These are phyloP conservation scores for Andricus quercusramuli DNA, from an alignment of 2,888 invertebrate genomes.

Conservation along the genomic window DNA sequence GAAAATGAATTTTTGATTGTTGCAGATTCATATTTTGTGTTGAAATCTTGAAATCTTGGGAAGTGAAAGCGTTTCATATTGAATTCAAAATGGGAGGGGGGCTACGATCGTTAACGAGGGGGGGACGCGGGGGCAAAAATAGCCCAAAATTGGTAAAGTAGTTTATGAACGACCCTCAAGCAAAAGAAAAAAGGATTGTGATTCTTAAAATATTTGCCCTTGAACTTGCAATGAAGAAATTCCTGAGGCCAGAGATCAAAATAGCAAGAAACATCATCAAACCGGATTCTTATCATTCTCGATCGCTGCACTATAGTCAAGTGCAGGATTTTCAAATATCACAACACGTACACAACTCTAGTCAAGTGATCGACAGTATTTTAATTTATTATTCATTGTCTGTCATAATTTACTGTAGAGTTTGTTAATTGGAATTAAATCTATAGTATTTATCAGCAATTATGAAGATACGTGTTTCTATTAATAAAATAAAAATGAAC, in stretches of 20 bases:
- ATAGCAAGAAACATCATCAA: slow-evolving; percentile 33
- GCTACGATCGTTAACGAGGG: no score
- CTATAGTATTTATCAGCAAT: slow-evolving; percentile 20
- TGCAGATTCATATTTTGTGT: no score
- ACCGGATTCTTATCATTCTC: slow-evolving; percentile 25
- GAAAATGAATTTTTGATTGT: no score
- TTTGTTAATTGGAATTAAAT: slow-evolving; percentile 18
- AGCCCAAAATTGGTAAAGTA: no score
- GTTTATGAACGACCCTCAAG: no score
- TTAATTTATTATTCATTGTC: slow-evolving; percentile 29
- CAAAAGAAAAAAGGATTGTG: neutral
- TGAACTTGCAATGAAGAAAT: slow-evolving; percentile 17
- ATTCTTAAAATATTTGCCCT: slow-evolving; percentile 3
- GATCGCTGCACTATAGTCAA: slow-evolving; percentile 29
- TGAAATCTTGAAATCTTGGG: no score
- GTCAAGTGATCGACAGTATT: slow-evolving; percentile 16
- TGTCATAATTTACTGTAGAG: neutral
- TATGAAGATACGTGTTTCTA: neutral
- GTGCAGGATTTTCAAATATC: slow-evolving; percentile 18
- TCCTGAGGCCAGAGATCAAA: slow-evolving; percentile 26
- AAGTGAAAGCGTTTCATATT: no score
- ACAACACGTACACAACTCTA: neutral
- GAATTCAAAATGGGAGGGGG: no score
- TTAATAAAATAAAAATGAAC: neutral
- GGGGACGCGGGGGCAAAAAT: no score